phyloP scores from a whole-genome alignment of 2,888 invertebrate genomes.

The Caenorhabditis becei region DNA sequence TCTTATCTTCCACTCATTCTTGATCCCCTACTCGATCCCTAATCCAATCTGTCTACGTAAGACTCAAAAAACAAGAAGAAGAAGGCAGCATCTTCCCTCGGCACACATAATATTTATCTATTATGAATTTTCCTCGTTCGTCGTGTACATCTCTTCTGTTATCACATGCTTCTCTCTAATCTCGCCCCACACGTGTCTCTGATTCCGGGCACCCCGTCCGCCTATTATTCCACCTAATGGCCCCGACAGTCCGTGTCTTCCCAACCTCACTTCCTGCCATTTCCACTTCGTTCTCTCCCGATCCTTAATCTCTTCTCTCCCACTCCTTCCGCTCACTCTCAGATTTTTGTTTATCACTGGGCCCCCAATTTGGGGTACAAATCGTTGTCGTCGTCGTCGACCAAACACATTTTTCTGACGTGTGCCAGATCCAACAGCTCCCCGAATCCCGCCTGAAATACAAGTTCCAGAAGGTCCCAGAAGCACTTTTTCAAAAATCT shows the following conservation, averaged over 20 bases:
- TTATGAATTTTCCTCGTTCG: slow-evolving; percentile 12
- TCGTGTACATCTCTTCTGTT: background rate
- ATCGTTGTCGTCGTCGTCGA: background rate
- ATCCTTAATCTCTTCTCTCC: background rate
- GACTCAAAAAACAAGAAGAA: slow-evolving; percentile 22
- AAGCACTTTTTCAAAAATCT: slow-evolving; percentile 7
- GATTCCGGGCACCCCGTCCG: no score
- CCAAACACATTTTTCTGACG: slow-evolving; percentile 40
- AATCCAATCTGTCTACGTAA: slow-evolving; percentile 27
- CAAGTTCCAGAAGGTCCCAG: background rate
- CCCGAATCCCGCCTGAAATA: background rate
- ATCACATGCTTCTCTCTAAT: slow-evolving; percentile 17
- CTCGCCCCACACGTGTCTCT: no score
- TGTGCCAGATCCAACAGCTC: background rate
- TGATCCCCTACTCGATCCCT: background rate
- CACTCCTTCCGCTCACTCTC: background rate
- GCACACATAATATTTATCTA: slow-evolving; percentile 32
- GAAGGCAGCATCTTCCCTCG: background rate
- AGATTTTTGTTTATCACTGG: slow-evolving; percentile 7
- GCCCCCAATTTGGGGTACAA: slow-evolving; percentile 5
- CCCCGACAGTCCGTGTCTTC: no score
- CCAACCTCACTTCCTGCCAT: no score
- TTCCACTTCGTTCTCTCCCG: background rate
- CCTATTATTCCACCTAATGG: no score
- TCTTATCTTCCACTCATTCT: background rate